phyloP scores from a whole-genome alignment of 2,888 invertebrate genomes.

The Megamerina dolium region DNA sequence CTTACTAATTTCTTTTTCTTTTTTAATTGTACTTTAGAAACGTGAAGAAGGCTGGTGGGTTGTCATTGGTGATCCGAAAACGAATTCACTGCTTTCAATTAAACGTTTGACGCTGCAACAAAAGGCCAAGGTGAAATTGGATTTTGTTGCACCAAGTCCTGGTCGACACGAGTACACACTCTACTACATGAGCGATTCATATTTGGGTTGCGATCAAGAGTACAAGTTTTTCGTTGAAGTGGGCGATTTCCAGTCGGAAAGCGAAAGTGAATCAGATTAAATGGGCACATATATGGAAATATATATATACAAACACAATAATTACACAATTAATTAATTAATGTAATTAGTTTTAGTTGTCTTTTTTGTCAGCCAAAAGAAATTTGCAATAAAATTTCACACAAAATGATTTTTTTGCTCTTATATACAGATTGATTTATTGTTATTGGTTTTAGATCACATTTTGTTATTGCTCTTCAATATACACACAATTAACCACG shows the following conservation, averaged over 20 bases:
- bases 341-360: too few species aligned
- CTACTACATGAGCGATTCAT: conserved; percentile 99
- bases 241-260: conserved; percentile 66
- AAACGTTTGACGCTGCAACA: conserved; percentile 93
- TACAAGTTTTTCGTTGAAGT: conserved; percentile 88
- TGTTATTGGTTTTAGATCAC: too few species aligned
- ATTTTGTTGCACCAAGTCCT: conserved; percentile 84
- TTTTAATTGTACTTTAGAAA: conserved; percentile 55
- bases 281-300: too few species aligned
- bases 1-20: not conserved
- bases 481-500: too few species aligned
- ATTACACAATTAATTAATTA: too few species aligned
- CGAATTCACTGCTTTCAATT: conserved; percentile 91
- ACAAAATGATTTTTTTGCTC: too few species aligned
- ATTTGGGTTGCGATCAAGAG: conserved; percentile 99
- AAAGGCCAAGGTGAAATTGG: conserved; percentile 69
- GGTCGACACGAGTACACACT: conserved; percentile 88
- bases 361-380: too few species aligned
- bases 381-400: too few species aligned
- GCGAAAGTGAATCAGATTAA: conserved; percentile 55
- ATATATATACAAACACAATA: too few species aligned
- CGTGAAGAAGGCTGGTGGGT: conserved; percentile 97
- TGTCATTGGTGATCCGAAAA: conserved; percentile 93
- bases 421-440: too few species aligned
- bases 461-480: too few species aligned